Evolutionary conservation across 2,113 vertebrate genomes (phyloP), one percentile per base, ranked within the genome.

Genomic region (Sphaerodactylus townsendi): DNA sequence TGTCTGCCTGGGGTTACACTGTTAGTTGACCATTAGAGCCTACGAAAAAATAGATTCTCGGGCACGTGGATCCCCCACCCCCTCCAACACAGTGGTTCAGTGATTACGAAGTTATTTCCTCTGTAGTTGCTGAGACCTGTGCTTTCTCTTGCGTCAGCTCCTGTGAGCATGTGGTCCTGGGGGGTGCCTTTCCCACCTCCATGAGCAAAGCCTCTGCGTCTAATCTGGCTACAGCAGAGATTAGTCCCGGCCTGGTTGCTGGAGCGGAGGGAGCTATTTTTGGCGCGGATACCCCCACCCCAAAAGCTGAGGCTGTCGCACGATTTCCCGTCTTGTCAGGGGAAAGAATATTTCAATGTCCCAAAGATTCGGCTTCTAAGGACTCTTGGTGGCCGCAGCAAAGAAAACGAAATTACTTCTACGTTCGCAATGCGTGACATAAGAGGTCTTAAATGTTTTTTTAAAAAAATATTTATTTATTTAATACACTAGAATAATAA

Each of bases 181-280:
- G 44, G 69, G 82, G 50, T 62, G 48, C 33, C 65, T 77, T 77
- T 84, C 39, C 14, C 68, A 41, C 23, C 46, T 37, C 37, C 30
- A n/a, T 46, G 10, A 59, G 70, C 28, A 62, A 64, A 78, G 5
- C 69, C 35, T 25, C 23, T 62, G 39, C 10, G 50, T 72, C 39
- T 85, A 72, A 85, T 78, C 76, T 62, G 44, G 37, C 72, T 72
- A 62, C 69, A 44, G 23, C 25, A 72, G 76, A 85, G 83, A 72
- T 85, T 79, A 85, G 71, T 39, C 35, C 66, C 46, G 28, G 74
- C 19, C 50, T 78, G 30, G 17, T 46, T 69, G 66, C 66, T 48
- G 17, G 83, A 85, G 69, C 48, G 37, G 53, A 56, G 33, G n/a
- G 64, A 28, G 68, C 83, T 85, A 85, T 85, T 85, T 30, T 39